Base-by-base conservation (phyloP, 1,140 invertebrate genomes). In the Zophobas atratus region DNA sequence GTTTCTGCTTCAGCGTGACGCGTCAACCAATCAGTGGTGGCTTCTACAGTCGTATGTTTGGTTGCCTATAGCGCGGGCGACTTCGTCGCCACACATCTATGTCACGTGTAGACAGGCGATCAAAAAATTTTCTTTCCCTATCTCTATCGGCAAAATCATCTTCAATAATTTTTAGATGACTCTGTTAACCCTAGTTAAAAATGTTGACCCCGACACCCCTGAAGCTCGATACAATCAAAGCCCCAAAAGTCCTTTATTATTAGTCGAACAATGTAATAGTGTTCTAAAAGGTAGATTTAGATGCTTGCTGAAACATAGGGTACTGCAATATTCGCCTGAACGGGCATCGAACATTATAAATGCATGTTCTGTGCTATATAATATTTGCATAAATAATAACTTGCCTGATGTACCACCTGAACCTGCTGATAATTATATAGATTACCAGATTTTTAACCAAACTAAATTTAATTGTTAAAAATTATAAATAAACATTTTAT, bases 251-350 rank as follows among this genome's bases (percentile, higher is more conserved):
- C 78, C 83, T 5, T 79, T 86, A 72, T 81, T 78, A 20, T 49
- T 80, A 0, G 85, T 87, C 48, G 86, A 87, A 83, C 82, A 85
- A 46, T 85, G 82, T 32, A 87, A 85, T 82, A 84, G 84, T 1
- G 38, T 83, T 20, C 77, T 87, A 36, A 87, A 87, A 78, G 83
- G 76, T 53, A 53, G 82, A 48, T 85, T 82, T 79, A 57, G 81
- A 1, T 84, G 83, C 51, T 75, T 83, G 8, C 51, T 79, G 39
- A 78, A 79, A 75, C 70, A 84, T 70, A 60, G 82, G 43, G 79
- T 80, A 2, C 57, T 83, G 2, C 83, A 83, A 74, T 83, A 84
- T 72, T 0, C 20, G 1, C 83, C 81, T 6, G 41, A 57, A 5
- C 63, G 70, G 36, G 80, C 79, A 4, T 67, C 67, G 4, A 79